Conservation (phyloP, 2,113 vertebrate genomes). For the Eptesicus fuscus region DNA sequence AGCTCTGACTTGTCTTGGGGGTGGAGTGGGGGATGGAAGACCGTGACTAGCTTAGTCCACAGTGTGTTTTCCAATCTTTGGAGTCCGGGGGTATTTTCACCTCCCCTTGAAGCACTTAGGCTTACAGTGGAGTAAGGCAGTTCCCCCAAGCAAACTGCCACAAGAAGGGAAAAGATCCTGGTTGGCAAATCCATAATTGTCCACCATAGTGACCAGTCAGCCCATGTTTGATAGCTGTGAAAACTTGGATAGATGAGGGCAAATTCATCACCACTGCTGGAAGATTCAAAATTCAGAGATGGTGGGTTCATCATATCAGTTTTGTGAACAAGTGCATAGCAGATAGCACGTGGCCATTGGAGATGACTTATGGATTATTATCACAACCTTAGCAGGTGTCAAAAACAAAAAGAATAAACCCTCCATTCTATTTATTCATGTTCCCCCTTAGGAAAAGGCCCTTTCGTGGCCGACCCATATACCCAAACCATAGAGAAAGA, state of each 20-base stretch:
- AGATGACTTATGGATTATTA: neutral
- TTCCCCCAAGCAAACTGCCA: neutral
- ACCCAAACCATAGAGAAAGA: conserved; percentile 82
- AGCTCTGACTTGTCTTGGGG: neutral
- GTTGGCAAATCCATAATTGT: neutral
- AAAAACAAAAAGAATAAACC: neutral
- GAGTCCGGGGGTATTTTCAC: neutral
- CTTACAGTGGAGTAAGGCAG: neutral
- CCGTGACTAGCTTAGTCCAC: neutral
- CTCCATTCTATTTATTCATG: conserved; percentile 10
- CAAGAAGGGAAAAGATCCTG: neutral
- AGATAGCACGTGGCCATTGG: neutral
- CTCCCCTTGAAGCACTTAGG: neutral
- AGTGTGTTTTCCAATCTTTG: neutral
- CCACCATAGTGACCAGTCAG: neutral
- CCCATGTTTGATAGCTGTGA: neutral
- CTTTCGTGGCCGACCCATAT: conserved; percentile 35
- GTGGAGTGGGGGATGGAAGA: neutral
- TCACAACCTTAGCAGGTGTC: neutral
- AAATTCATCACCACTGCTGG: neutral
- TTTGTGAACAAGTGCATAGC: neutral
- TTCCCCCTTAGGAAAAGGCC: conserved; percentile 69
- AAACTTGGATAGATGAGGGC: neutral
- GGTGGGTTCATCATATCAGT: neutral
- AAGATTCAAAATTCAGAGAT: neutral